Evolutionary conservation across 2,113 vertebrate genomes (phyloP).

Genomic region (Condylura cristata): DNA sequence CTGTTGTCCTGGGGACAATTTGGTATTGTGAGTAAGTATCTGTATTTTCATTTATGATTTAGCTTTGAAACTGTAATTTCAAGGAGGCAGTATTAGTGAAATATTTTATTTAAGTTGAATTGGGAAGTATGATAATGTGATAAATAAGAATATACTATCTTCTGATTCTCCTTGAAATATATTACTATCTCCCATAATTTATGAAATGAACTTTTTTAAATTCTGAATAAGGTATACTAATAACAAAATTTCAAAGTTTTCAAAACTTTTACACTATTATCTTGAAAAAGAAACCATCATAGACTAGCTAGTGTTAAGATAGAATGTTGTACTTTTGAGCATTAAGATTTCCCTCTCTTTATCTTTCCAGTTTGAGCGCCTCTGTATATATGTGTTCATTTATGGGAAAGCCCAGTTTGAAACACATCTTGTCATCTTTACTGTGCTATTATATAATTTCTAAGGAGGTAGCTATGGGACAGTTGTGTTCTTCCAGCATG

Average conservation of each 20-base stretch:
- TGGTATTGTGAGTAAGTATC: constrained; percentile 85
- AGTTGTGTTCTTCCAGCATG: not conserved
- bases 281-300: not conserved
- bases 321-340: not conserved
- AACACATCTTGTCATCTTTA: not conserved
- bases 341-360: not conserved
- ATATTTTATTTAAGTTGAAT: not conserved
- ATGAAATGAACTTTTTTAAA: not conserved
- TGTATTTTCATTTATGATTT: constrained; percentile 31
- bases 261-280: not conserved
- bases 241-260: not conserved
- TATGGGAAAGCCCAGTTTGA: not conserved
- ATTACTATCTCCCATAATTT: not conserved
- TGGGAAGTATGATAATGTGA: not conserved
- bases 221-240: not conserved
- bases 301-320: not conserved
- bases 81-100: not conserved
- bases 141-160: constrained; percentile 18
- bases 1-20: constrained; percentile 82
- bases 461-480: not conserved
- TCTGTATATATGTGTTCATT: not conserved
- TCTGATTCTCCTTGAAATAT: not conserved
- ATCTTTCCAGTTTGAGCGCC: not conserved
- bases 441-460: not conserved
- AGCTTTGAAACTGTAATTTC: constrained; percentile 41